These are phyloP conservation scores for Pelodytes ibericus DNA, from an alignment of 2,797 vertebrate species.

Conservation along the genomic window DNA sequence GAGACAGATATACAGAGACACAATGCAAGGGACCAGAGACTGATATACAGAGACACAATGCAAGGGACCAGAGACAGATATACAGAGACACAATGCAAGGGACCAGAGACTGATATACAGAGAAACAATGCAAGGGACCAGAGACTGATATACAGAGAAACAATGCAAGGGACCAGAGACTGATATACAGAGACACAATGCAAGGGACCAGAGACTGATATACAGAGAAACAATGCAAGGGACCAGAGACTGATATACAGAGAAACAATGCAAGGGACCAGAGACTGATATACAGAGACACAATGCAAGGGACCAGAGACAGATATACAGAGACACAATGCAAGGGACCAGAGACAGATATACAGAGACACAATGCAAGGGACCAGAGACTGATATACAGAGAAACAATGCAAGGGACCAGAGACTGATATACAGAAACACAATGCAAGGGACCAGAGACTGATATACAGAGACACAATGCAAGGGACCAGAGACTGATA, in stretches of 20 bases:
- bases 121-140: background rate
- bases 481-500: background rate
- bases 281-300: background rate
- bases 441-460: too few relatives aligned
- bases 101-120: background rate
- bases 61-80: background rate
- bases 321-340: background rate
- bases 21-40: too few relatives aligned
- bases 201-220: background rate
- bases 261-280: background rate
- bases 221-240: background rate
- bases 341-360: background rate
- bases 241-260: background rate
- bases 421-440: background rate
- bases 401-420: background rate
- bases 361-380: background rate
- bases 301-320: too few relatives aligned
- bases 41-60: background rate
- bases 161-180: too few relatives aligned
- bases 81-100: background rate
- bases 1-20: background rate
- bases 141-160: background rate
- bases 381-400: background rate
- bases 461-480: background rate
- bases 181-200: background rate